A percentile compares a stretch with the other conserved stretches of the same genome.
These are phyloP conservation scores for Kryptolebias marmoratus DNA, from an alignment of 2,113 vertebrate species.

Conservation along the genomic window DNA sequence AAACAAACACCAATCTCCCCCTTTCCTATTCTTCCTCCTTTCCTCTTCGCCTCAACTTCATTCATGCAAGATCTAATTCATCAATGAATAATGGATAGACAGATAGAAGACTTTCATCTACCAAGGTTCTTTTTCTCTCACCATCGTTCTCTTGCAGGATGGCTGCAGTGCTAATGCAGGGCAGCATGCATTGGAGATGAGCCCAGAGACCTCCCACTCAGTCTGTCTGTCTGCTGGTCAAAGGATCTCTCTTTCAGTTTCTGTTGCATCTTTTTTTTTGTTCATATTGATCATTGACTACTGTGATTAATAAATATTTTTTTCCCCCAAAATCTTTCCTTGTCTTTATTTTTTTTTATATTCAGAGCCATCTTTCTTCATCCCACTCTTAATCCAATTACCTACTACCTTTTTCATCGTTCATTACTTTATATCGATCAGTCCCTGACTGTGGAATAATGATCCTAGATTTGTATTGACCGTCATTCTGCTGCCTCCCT, in stretches of 20 bases:
- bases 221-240: constrained; percentile 82
- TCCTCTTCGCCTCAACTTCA: constrained; percentile 49
- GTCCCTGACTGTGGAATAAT: constrained; percentile 60
- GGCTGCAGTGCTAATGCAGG: constrained; percentile 77
- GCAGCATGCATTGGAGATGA: constrained; percentile 80
- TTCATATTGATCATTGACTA: constrained; percentile 22
- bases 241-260: constrained; percentile 47
- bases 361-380: constrained; percentile 1
- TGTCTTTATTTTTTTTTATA: constrained; percentile 11
- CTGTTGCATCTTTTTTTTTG: constrained; percentile 7
- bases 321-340: background rate
- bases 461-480: constrained; percentile 66
- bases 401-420: constrained; percentile 31
- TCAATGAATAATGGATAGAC: constrained; percentile 83
- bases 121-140: constrained; percentile 62
- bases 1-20: constrained; percentile 14
- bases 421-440: constrained; percentile 58
- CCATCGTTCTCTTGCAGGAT: constrained; percentile 56
- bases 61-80: constrained; percentile 79
- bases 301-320: constrained; percentile 1
- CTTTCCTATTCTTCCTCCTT: constrained; percentile 42
- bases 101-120: constrained; percentile 76
- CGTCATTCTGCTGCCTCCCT: constrained; percentile 34
- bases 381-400: constrained; percentile 39
- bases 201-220: constrained; percentile 84